Conservation (phyloP, 2,113 vertebrate genomes). For the Crypturellus undulatus region DNA sequence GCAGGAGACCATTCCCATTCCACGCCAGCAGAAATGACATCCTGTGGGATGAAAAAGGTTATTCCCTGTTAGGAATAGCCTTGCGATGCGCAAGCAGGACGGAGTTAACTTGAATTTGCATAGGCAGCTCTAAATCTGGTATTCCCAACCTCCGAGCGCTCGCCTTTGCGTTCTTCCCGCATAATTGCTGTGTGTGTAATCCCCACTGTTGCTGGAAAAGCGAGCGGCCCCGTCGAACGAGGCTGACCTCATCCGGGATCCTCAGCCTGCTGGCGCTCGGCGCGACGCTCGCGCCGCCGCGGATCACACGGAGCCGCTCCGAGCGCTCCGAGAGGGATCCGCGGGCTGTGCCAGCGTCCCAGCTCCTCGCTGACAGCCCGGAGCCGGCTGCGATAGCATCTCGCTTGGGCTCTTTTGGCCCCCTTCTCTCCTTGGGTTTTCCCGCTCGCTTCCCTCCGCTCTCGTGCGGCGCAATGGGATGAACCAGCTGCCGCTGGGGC, state of each 20-base stretch:
- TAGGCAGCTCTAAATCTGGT: not conserved
- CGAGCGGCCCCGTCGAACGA: fast-evolving
- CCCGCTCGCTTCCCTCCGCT: not conserved
- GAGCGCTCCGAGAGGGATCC: not conserved
- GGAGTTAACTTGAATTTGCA: not conserved
- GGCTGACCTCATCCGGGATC: not conserved
- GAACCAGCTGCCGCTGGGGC: not conserved
- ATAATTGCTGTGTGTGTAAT: not conserved
- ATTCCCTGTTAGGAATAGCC: not conserved
- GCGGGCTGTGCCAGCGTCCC: not conserved
- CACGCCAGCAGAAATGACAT: not conserved
- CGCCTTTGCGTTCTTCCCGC: not conserved
- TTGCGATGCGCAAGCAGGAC: not conserved
- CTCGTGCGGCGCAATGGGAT: not conserved
- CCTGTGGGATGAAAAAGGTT: not conserved
- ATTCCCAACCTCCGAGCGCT: not conserved
- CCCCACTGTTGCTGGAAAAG: not conserved
- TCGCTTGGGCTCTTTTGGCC: not conserved
- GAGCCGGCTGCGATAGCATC: fast-evolving
- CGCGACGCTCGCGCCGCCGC: not conserved
- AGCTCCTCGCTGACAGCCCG: not conserved
- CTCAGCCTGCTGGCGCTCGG: not conserved
- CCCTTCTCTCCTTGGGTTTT: not conserved
- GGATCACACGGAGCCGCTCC: not conserved
- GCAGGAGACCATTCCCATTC: not conserved